Base-by-base conservation (phyloP, 2,888 invertebrate genomes). In the Cataglyphis albicans region DNA sequence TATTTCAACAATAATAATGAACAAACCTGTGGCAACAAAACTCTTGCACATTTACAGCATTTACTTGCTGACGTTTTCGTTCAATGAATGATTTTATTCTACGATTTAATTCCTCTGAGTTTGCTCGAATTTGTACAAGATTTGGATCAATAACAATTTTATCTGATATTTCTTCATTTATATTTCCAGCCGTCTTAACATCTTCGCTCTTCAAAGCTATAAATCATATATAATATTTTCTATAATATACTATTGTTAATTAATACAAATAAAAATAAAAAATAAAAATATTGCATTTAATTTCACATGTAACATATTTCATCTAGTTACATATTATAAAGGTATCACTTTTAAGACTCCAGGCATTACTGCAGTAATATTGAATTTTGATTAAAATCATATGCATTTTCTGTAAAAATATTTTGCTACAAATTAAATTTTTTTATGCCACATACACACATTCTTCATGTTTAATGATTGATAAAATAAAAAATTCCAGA, bases 61-160 rank as follows among this genome's bases (percentile, higher is more conserved):
- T 97, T 9, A 96, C 96, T 95, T 98, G 97, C 83, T 96, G 96
- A 48, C 97, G 95, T 95, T 98, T 98, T 87, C 97, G 95, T 88
- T 96, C 96, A 52, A 97, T 97, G 90, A 97, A 98, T 90, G 97
- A 97, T 85, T 96, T 95, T 86, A 98, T 97, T 74, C 98, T 95
- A 80, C 96, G 95, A 81, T 96, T 95, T 2, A 98, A 93, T 92
- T 97, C 97, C 35, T 95, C 95, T 84, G 96, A 95, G 1, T 96
- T 95, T 0, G 97, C 97, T 91, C 96, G 96, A 74, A 98, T 96
- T 95, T 98, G 97, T 12, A 97, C 95, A 48, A 97, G 93, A 92
- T 95, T 95, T 35, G 95, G 94, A 82, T 96, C 94, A 10, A 95
- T 88, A 35, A 76, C 63, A 59, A 88, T 76, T 38, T 73, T 84